Evolutionary conservation across 1,140 invertebrate species (phyloP).

Genomic region (Neoseiulus cucumeris): DNA sequence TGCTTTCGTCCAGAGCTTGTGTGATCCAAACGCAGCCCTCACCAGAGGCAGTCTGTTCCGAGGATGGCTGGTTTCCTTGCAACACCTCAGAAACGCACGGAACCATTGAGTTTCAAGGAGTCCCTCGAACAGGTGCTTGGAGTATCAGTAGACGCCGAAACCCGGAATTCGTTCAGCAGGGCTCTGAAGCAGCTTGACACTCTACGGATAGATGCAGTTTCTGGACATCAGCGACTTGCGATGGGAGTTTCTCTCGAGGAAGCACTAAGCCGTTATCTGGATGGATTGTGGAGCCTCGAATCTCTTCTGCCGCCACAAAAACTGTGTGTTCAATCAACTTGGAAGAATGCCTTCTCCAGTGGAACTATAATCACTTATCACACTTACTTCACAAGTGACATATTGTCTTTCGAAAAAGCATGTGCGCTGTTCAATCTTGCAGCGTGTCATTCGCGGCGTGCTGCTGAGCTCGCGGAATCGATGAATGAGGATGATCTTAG

Average conservation of each 20-base stretch:
- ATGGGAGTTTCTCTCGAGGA: neutral
- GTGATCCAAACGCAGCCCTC: too few species aligned
- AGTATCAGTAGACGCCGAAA: neutral
- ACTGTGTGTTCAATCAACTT: neutral
- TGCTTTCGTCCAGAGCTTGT: too few species aligned
- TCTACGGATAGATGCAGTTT: neutral
- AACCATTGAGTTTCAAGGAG: neutral
- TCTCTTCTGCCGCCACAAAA: neutral
- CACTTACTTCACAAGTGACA: neutral
- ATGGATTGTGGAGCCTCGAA: neutral
- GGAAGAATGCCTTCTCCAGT: neutral
- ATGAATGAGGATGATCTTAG: neutral
- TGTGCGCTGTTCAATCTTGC: slow-evolving; percentile 7
- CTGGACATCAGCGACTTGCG: neutral
- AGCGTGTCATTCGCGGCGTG: neutral
- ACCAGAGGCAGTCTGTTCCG: too few species aligned
- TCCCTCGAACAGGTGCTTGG: neutral
- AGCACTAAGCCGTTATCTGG: neutral
- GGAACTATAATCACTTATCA: neutral
- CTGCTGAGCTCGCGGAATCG: neutral
- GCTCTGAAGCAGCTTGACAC: neutral
- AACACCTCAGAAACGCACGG: neutral
- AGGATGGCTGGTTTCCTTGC: slow-evolving; percentile 1
- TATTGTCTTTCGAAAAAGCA: neutral
- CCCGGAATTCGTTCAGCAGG: neutral